These are phyloP conservation scores for Genyomyrus donnyi DNA, from an alignment of 2,113 vertebrate genomes.

Conservation along the genomic window DNA sequence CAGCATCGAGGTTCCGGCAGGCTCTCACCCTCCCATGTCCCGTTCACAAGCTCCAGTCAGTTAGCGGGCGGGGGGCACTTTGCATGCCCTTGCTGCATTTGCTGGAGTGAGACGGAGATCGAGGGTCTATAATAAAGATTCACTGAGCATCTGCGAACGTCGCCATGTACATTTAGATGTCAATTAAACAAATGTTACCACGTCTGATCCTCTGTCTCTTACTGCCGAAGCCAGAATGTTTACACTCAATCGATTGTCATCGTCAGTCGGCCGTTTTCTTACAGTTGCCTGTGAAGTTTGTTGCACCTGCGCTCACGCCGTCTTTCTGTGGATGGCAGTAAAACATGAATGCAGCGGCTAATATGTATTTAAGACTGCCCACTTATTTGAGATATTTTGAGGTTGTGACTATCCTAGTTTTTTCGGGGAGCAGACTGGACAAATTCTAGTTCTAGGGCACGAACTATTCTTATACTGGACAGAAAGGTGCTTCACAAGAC, in stretches of 20 bases:
- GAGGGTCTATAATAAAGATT: neutral
- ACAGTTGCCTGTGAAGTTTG: neutral
- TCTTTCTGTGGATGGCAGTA: neutral
- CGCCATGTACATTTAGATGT: neutral
- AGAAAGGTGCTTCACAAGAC: neutral
- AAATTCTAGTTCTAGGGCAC: neutral
- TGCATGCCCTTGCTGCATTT: neutral
- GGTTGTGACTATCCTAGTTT: neutral
- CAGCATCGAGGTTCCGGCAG: slow-evolving; percentile 35
- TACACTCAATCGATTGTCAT: neutral
- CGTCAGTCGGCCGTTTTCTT: neutral
- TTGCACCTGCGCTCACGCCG: neutral
- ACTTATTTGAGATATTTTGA: neutral
- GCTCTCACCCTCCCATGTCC: neutral
- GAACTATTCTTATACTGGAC: neutral
- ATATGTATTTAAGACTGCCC: neutral
- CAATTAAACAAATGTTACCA: neutral
- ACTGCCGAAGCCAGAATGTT: neutral
- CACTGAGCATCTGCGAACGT: neutral
- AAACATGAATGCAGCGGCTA: neutral
- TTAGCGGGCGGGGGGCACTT: neutral
- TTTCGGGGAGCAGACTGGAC: neutral
- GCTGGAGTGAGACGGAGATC: neutral
- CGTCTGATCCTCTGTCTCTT: neutral
- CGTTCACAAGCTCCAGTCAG: neutral